phyloP scores from a whole-genome alignment of 2,888 invertebrate species.

The Lithosia quadra region DNA sequence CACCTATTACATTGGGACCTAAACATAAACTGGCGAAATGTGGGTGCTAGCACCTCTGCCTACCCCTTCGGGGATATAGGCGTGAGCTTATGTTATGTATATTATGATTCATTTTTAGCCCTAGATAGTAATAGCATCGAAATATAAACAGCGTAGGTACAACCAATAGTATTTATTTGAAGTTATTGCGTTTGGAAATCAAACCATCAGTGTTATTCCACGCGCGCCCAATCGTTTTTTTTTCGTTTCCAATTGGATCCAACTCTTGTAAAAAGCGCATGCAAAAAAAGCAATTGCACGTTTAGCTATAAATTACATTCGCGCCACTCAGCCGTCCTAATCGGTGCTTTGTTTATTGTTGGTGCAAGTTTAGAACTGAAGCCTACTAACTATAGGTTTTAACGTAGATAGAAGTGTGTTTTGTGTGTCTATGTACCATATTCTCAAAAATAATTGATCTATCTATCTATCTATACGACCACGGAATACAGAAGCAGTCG shows the following conservation, averaged over 20 bases:
- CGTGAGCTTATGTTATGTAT: too few species aligned
- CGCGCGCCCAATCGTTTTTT: conserved; percentile 42
- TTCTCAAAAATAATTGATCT: too few species aligned
- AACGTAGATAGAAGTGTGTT: neutral
- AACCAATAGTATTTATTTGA: neutral
- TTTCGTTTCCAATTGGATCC: conserved; percentile 36
- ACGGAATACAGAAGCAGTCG: too few species aligned
- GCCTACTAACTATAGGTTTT: neutral
- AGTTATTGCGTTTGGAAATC: conserved; percentile 21
- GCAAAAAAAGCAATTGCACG: conserved; percentile 62
- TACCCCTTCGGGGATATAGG: too few species aligned
- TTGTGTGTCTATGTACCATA: too few species aligned
- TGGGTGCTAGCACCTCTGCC: too few species aligned
- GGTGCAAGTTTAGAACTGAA: conserved; percentile 32
- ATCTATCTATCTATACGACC: too few species aligned
- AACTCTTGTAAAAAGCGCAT: conserved; percentile 34
- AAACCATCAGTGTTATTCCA: conserved; percentile 16
- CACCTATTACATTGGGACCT: too few species aligned
- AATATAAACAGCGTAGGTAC: neutral
- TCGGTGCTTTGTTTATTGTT: conserved; percentile 61
- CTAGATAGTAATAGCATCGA: neutral
- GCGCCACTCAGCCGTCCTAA: conserved; percentile 61
- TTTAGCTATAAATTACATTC: conserved; percentile 65
- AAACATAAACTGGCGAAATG: too few species aligned
- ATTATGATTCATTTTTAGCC: too few species aligned